Percentiles rank a stretch among this genome's conserved stretches.
Conservation (phyloP, 2,797 vertebrate genomes). For the Tapera naevia region DNA sequence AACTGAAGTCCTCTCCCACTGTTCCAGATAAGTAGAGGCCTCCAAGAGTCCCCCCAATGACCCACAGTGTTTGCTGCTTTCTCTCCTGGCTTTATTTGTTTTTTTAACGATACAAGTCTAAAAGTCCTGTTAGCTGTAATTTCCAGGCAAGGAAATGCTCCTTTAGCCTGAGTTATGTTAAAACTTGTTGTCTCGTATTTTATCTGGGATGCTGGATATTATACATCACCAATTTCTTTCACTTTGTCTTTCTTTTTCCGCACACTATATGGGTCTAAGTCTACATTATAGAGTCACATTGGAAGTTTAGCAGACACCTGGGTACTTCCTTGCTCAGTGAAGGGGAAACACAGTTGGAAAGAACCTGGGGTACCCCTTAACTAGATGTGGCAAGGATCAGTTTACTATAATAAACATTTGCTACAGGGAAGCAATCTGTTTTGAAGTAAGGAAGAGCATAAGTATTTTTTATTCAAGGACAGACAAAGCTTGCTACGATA, state of each 20-base stretch:
- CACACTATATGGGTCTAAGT: neutral
- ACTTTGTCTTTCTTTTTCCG: neutral
- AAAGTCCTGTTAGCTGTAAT: neutral
- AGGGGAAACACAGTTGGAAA: neutral
- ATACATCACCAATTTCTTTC: neutral
- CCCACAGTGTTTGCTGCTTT: neutral
- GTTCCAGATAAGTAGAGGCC: neutral
- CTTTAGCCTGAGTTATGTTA: neutral
- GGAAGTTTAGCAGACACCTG: neutral
- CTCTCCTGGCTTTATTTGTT: neutral
- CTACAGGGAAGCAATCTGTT: neutral
- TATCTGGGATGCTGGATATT: neutral
- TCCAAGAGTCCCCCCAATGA: neutral
- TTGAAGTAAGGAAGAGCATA: neutral
- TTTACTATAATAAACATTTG: neutral
- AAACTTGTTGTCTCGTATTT: neutral
- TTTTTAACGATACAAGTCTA: neutral
- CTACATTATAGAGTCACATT: neutral
- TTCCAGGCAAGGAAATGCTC: neutral
- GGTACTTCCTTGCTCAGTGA: neutral
- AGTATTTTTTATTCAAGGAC: neutral
- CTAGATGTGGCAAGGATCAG: neutral
- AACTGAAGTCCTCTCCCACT: neutral
- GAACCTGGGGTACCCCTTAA: neutral
- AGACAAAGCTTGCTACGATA: neutral